Percentiles rank a stretch among this genome's conserved stretches.
Conservation (phyloP, 1,140 invertebrate species). For the Pseudobourletiella spinata region DNA sequence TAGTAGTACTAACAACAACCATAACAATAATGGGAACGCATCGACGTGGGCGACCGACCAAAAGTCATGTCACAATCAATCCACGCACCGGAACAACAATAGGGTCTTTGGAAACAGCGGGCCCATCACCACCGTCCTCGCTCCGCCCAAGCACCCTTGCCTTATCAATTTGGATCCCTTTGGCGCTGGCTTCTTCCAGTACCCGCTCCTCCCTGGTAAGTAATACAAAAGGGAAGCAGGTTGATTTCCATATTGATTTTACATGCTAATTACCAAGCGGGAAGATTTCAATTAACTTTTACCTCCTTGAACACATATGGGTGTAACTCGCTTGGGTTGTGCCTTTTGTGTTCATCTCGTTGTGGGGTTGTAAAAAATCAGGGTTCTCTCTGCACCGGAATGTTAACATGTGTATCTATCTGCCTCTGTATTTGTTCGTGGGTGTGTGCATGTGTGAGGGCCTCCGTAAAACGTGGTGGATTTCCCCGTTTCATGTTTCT, state of each 20-base stretch:
- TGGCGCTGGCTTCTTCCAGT: constrained; percentile 5
- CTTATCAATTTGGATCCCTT: constrained; percentile 10
- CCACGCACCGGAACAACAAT: no score
- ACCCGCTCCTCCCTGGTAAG: constrained; percentile 14
- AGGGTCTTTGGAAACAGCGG: constrained; percentile 1
- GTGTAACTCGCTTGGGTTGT: not conserved
- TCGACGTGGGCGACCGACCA: no score
- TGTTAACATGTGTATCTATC: not conserved
- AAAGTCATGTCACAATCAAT: no score
- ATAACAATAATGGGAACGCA: no score
- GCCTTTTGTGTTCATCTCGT: not conserved
- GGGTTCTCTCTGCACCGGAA: not conserved
- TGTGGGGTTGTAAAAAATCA: not conserved
- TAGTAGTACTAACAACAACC: no score
- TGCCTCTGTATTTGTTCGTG: no score
- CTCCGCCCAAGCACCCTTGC: constrained; percentile 10
- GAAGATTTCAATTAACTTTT: not conserved
- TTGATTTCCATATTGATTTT: not conserved
- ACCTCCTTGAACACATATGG: not conserved
- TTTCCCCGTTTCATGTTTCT: no score
- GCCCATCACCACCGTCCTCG: not conserved
- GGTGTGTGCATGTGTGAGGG: no score
- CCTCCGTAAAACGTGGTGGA: no score
- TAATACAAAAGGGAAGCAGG: not conserved
- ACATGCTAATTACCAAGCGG: not conserved